phyloP scores from a whole-genome alignment of 2,797 vertebrate species.

The Acrossocheilus fasciatus region DNA sequence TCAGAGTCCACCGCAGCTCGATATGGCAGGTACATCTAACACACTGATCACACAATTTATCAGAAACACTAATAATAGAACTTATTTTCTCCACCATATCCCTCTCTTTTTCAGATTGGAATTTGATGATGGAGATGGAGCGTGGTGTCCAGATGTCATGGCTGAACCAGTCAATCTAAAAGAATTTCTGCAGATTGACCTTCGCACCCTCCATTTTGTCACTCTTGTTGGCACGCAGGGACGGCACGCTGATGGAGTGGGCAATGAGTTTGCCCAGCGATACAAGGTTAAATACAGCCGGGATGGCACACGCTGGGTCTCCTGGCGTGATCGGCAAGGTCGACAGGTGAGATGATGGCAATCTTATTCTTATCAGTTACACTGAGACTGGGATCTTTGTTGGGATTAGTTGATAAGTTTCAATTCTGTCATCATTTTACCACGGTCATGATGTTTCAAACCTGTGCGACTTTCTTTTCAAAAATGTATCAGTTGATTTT shows the following conservation, averaged over 20 bases:
- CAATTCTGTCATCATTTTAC: background rate
- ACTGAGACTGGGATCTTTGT: background rate
- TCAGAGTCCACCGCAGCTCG: slow-evolving; percentile 96
- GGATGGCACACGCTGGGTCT: slow-evolving; percentile 91
- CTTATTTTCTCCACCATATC: background rate
- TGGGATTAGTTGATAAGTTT: background rate
- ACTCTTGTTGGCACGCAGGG: slow-evolving; percentile 96
- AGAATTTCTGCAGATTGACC: slow-evolving; percentile 94
- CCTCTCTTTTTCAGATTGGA: slow-evolving; percentile 82
- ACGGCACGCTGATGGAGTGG: slow-evolving; percentile 92
- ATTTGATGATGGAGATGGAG: slow-evolving; percentile 91
- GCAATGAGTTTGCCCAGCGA: slow-evolving; percentile 94
- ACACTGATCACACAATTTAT: background rate
- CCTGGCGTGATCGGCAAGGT: slow-evolving; percentile 90
- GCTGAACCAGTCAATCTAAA: slow-evolving; percentile 86
- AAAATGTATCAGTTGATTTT: background rate
- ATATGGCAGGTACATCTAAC: slow-evolving; percentile 88
- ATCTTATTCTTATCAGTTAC: background rate
- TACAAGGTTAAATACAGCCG: slow-evolving; percentile 95
- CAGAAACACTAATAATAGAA: background rate
- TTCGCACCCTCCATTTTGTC: slow-evolving; percentile 91
- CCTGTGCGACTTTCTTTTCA: background rate
- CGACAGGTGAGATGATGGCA: slow-evolving; percentile 82
- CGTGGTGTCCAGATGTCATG: slow-evolving; percentile 91
- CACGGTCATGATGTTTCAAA: background rate